phyloP scores from a whole-genome alignment of 92 coral and sea anemone genomes.

The Parazoanthus swiftii region DNA sequence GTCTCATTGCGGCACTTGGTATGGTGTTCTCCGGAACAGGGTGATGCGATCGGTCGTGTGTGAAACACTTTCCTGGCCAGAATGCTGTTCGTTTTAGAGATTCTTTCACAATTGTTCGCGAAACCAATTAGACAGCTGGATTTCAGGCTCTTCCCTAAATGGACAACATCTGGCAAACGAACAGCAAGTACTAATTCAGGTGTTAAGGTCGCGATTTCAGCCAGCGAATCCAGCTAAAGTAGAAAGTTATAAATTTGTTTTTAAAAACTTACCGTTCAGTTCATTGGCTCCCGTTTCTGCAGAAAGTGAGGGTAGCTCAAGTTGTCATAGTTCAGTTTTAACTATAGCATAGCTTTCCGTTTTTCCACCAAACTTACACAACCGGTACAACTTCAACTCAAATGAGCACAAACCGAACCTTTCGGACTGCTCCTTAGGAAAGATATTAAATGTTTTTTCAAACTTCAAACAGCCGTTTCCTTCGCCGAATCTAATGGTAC shows the following conservation, averaged over 20 bases:
- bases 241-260: slow-evolving; percentile 10
- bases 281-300: slow-evolving; percentile 4
- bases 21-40: too few species aligned
- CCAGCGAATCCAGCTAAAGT: too few species aligned
- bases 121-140: too few species aligned
- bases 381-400: not conserved
- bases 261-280: slow-evolving; percentile 28
- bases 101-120: not conserved
- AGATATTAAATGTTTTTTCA: slow-evolving; percentile 41
- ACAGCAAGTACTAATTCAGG: too few species aligned
- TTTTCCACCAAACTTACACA: slow-evolving; percentile 11
- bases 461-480: slow-evolving; percentile 34
- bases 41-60: too few species aligned
- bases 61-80: too few species aligned
- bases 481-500: slow-evolving; percentile 42
- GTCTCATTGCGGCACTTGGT: too few species aligned
- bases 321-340: slow-evolving; percentile 6
- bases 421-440: slow-evolving; percentile 37
- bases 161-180: too few species aligned
- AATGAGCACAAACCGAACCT: slow-evolving; percentile 30
- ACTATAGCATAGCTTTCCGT: slow-evolving; percentile 2
- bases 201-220: too few species aligned
- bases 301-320: slow-evolving; percentile 7
- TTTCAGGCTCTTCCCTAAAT: too few species aligned
- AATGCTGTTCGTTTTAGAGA: too few species aligned